Conservation (phyloP, 2,888 invertebrate species). For the Mythimna albipuncta region DNA sequence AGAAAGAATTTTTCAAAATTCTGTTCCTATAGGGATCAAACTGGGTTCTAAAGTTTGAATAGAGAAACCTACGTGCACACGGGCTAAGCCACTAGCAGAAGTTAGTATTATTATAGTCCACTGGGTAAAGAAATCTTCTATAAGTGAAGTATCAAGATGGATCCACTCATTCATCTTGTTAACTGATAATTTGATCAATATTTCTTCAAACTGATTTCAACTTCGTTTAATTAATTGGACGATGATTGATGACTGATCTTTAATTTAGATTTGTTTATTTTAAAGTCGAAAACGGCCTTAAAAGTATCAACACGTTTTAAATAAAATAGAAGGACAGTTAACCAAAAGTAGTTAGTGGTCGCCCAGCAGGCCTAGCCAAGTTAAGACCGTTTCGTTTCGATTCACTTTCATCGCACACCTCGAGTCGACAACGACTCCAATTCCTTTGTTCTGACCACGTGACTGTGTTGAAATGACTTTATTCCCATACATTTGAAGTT, state of each 20-base stretch:
- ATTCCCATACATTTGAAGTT: no score
- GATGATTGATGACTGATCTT: constrained; percentile 34
- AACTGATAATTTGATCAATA: constrained; percentile 47
- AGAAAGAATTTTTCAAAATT: no score
- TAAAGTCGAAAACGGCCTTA: neutral
- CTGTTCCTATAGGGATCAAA: no score
- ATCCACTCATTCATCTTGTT: constrained; percentile 32
- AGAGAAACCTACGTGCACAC: no score
- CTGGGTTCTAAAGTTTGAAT: no score
- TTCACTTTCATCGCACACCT: no score
- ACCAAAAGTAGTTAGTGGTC: neutral
- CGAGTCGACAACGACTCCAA: no score
- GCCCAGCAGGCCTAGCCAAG: no score
- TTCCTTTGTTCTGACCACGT: no score
- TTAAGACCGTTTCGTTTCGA: no score
- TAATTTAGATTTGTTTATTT: constrained; percentile 7
- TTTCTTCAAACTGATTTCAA: constrained; percentile 27
- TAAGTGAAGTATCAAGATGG: constrained; percentile 17
- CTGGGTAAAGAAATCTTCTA: neutral
- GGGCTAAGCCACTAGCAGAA: neutral
- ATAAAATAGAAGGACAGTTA: neutral
- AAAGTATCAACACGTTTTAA: neutral
- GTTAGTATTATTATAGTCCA: neutral
- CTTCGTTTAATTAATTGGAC: constrained; percentile 27
- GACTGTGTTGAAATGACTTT: no score